Base-by-base conservation (phyloP, 2,888 invertebrate genomes). In the Magallana nippona region DNA sequence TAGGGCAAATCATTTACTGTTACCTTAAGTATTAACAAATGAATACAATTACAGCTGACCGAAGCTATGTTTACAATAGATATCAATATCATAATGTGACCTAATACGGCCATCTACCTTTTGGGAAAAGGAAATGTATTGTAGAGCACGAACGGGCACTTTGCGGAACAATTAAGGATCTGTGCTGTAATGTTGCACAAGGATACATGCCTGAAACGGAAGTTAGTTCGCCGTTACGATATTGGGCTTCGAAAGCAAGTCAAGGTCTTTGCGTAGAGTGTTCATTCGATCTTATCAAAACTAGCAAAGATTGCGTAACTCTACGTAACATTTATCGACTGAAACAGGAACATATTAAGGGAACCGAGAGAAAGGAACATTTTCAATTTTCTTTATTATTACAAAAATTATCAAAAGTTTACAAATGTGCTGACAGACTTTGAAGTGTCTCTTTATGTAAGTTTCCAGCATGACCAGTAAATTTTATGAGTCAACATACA, bases 1-100 rank as follows among this genome's bases (percentile, higher is more conserved):
- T 71, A 71, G 71, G 71, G 22, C 71, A 71, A 71, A 71, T 71
- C 71, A 27, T 71, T 71, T 71, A 32, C 27, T 71, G 71, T 71
- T 71, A 71, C 27, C 71, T 71, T 27, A 71, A 22, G 32, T 71
- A 32, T 71, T 71, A 71, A 71, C 71, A 32, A 71, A 27, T 71
- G 60, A n/a, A 17, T n/a, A n/a, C 15, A 17, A n/a, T n/a, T 15
- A 17, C n/a, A 60, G n/a, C n/a, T 60, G 60, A n/a, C 60, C 60
- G n/a, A 32, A 71, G 32, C 71, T 27, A 11, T 15, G 22, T 15
- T 15, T 22, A 19, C 1, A 71, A 27, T 22, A 71, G 71, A 71
- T 71, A 71, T 71, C 71, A 71, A 32, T 32, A 71, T 32, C 27
- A 27, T 22, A 71, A 8, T 15, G 22, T 71, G 27, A 71, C 71